A percentile compares a stretch with the other conserved stretches of the same genome.
phyloP scores from a whole-genome alignment of 2,113 vertebrate genomes.

The Pseudopipra pipra region DNA sequence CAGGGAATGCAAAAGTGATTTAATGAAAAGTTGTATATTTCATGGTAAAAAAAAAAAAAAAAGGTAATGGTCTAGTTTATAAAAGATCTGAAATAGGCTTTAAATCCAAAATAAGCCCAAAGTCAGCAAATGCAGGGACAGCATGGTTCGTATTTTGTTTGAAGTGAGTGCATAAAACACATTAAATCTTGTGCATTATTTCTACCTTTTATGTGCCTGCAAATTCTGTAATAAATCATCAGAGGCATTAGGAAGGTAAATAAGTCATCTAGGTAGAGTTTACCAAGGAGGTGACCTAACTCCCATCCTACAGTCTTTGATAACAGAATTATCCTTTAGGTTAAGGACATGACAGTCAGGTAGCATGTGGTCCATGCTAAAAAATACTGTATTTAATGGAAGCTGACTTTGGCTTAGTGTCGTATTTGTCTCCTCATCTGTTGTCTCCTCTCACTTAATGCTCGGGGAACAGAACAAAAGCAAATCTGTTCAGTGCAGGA shows the following conservation, averaged over 20 bases:
- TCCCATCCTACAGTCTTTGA: not conserved
- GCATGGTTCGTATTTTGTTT: not conserved
- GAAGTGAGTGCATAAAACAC: not conserved
- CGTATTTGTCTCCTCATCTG: not conserved
- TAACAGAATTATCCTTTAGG: not conserved
- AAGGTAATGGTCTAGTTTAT: not conserved
- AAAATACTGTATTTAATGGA: not conserved
- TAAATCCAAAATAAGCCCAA: not conserved
- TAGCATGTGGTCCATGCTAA: not conserved
- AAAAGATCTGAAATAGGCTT: not conserved
- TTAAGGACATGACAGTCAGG: not conserved
- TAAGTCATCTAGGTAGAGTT: not conserved
- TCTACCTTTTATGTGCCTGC: not conserved
- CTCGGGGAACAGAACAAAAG: not conserved
- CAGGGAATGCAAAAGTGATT: not conserved
- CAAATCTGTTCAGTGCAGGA: not conserved
- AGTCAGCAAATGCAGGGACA: not conserved
- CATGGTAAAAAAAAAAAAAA: not conserved
- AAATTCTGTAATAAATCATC: not conserved
- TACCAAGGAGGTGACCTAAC: not conserved
- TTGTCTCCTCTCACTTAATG: not conserved
- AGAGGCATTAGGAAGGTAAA: not conserved
- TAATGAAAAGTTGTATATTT: not conserved
- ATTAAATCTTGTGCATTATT: not conserved
- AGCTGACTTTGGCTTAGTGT: not conserved